These are phyloP conservation scores for Apis cerana DNA, from an alignment of 1,140 invertebrate species.

Conservation along the genomic window DNA sequence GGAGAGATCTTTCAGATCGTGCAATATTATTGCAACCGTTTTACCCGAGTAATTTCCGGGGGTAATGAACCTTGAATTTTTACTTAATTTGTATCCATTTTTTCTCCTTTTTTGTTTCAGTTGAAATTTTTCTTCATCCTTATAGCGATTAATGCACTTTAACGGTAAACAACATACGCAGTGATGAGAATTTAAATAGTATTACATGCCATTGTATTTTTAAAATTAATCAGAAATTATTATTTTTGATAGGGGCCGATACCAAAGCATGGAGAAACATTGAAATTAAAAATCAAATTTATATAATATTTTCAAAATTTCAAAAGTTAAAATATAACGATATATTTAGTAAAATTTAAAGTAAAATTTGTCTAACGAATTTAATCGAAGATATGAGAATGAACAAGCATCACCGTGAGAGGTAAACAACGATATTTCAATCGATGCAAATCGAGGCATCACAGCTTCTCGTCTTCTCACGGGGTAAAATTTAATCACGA, in stretches of 20 bases:
- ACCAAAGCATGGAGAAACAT: too few species aligned
- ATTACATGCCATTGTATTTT: too few species aligned
- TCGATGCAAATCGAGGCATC: background rate
- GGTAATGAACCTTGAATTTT: background rate
- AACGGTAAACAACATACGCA: background rate
- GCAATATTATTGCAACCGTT: background rate
- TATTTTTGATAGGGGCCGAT: too few species aligned
- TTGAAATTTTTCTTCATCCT: background rate
- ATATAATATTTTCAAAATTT: too few species aligned
- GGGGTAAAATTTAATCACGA: conserved; percentile 40
- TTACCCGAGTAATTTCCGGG: background rate
- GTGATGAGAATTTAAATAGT: too few species aligned
- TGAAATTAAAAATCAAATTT: too few species aligned
- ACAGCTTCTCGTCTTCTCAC: background rate
- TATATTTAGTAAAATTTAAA: too few species aligned
- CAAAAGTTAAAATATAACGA: too few species aligned
- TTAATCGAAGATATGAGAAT: too few species aligned
- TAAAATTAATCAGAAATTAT: too few species aligned
- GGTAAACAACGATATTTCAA: background rate
- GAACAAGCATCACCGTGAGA: too few species aligned
- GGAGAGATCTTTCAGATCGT: background rate
- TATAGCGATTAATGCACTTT: background rate
- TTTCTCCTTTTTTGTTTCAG: background rate
- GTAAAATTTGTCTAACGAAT: too few species aligned
- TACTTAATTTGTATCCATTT: background rate